A percentile compares a stretch with the other conserved stretches of the same genome.
phyloP scores from a whole-genome alignment of 1,140 invertebrate species.

The Parasteatoda tepidariorum region DNA sequence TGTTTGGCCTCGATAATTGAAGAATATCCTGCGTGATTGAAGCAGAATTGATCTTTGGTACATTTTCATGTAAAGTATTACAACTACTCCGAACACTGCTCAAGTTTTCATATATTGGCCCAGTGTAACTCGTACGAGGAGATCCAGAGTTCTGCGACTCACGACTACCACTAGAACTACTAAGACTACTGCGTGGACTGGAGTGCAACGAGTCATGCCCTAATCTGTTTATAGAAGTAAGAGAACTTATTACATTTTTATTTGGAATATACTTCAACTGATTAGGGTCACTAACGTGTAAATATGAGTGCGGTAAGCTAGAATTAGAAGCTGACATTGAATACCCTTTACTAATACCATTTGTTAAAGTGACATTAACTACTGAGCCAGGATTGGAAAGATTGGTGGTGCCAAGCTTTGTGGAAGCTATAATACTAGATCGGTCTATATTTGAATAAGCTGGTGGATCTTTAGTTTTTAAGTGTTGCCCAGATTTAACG shows the following conservation, averaged over 20 bases:
- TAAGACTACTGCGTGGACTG: slow-evolving; percentile 73
- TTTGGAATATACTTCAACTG: slow-evolving; percentile 44
- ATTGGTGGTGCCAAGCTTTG: slow-evolving; percentile 81
- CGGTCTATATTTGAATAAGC: slow-evolving; percentile 76
- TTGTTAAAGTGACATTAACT: slow-evolving; percentile 11
- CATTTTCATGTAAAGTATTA: slow-evolving; percentile 69
- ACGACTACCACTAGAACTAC: slow-evolving; percentile 72
- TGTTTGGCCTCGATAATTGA: slow-evolving; percentile 63
- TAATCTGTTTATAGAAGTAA: slow-evolving; percentile 16
- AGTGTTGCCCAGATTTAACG: slow-evolving; percentile 67
- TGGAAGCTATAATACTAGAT: slow-evolving; percentile 77
- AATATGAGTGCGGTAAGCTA: neutral
- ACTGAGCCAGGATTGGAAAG: slow-evolving; percentile 68
- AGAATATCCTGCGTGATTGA: slow-evolving; percentile 26
- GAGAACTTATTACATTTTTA: slow-evolving; percentile 39
- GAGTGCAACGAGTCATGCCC: slow-evolving; percentile 68
- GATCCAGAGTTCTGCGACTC: slow-evolving; percentile 73
- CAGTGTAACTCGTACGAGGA: slow-evolving; percentile 72
- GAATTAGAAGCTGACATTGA: slow-evolving; percentile 14
- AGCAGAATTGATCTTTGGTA: slow-evolving; percentile 50
- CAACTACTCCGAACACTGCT: slow-evolving; percentile 66
- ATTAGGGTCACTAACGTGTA: slow-evolving; percentile 27
- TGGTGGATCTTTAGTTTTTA: slow-evolving; percentile 57
- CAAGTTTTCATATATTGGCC: slow-evolving; percentile 83
- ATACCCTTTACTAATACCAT: slow-evolving; percentile 41